A percentile compares a stretch with the other conserved stretches of the same genome.
Evolutionary conservation across 2,113 vertebrate genomes (phyloP).

Genomic region (Stercorarius parasiticus): DNA sequence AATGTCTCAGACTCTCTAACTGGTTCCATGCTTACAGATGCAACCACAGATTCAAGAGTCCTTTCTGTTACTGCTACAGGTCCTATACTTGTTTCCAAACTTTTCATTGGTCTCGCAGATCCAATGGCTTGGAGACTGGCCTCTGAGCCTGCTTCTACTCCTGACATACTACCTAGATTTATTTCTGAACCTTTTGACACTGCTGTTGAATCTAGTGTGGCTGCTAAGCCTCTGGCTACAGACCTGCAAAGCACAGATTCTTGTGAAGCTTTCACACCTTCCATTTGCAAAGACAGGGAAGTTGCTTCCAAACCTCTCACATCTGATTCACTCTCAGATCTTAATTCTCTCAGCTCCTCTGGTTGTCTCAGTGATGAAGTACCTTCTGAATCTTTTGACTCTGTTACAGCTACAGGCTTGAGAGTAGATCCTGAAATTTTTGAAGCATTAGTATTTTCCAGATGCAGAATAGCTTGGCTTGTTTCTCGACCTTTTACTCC

Average conservation of each 20-base stretch:
- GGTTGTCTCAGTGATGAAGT: not conserved
- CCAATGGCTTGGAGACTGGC: not conserved
- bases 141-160: not conserved
- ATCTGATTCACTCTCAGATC: not conserved
- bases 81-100: not conserved
- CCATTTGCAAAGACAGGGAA: not conserved
- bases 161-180: not conserved
- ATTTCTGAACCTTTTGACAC: not conserved
- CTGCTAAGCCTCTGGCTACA: not conserved
- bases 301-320: not conserved
- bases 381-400: not conserved
- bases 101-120: not conserved
- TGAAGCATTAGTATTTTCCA: not conserved
- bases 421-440: not conserved
- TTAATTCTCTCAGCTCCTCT: not conserved
- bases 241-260: not conserved
- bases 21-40: not conserved
- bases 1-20: not conserved
- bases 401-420: not conserved
- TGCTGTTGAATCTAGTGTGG: not conserved
- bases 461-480: not conserved
- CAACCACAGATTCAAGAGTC: not conserved
- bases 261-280: not conserved
- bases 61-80: not conserved
- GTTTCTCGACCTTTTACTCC: not conserved